Conservation (phyloP, 2,113 vertebrate species). For the Eclectus roratus region DNA sequence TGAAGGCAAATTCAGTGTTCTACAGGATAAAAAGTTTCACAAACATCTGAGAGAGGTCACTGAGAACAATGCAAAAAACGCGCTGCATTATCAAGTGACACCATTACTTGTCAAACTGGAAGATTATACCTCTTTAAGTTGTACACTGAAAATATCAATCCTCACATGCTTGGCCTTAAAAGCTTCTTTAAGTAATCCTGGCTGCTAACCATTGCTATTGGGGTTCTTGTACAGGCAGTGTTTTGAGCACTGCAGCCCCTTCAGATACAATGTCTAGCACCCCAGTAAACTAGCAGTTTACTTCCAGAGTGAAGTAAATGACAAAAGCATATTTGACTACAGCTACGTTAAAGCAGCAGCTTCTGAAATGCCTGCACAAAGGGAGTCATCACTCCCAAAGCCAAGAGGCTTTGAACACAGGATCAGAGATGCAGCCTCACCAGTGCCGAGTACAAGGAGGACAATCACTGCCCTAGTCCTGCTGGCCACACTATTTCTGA, state of each 20-base stretch:
- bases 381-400: neutral
- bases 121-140: neutral
- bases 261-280: neutral
- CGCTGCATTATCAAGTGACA: neutral
- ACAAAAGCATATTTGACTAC: neutral
- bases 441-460: fast-evolving
- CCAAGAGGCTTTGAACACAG: neutral
- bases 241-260: neutral
- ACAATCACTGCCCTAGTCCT: neutral
- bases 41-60: neutral
- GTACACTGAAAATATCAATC: neutral
- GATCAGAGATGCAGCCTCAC: fast-evolving
- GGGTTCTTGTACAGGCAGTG: neutral
- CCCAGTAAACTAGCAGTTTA: neutral
- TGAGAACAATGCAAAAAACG: neutral
- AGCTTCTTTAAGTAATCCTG: neutral
- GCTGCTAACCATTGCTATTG: neutral
- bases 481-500: neutral
- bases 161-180: neutral
- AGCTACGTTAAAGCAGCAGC: neutral
- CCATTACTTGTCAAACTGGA: neutral
- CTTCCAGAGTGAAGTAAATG: neutral
- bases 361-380: neutral
- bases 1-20: neutral
- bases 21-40: neutral